phyloP scores from a whole-genome alignment of 1,140 invertebrate genomes.

The Bilobella aurantiaca region DNA sequence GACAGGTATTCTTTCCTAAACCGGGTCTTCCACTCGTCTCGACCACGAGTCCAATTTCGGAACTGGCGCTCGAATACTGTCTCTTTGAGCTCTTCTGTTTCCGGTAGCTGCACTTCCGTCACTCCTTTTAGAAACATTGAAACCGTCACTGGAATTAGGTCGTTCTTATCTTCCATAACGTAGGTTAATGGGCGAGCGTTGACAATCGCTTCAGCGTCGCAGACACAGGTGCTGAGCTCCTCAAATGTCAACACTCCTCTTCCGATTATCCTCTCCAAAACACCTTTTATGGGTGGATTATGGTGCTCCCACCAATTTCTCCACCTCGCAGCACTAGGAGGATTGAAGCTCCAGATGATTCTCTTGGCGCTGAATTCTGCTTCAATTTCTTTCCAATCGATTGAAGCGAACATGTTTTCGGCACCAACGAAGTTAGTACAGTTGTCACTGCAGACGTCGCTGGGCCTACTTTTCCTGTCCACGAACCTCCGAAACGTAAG shows the following conservation, averaged over 20 bases:
- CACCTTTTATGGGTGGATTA: too few species aligned
- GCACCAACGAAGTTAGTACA: constrained; percentile 40
- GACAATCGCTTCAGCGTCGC: constrained; percentile 37
- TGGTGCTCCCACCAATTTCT: constrained; percentile 18
- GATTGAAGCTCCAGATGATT: constrained; percentile 11
- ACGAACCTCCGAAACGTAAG: constrained; percentile 39
- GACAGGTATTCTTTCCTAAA: constrained; percentile 13
- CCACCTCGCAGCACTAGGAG: constrained; percentile 16
- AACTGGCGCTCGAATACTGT: neutral
- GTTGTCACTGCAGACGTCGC: constrained; percentile 37
- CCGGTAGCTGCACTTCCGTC: neutral
- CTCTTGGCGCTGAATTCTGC: neutral
- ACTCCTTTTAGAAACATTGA: constrained; percentile 30
- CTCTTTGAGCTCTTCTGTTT: neutral
- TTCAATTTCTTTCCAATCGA: constrained; percentile 15
- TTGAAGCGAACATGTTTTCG: constrained; percentile 19
- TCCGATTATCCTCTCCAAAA: constrained; percentile 10
- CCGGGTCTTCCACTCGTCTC: neutral
- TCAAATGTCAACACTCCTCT: too few species aligned
- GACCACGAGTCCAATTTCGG: neutral
- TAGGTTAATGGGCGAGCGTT: constrained; percentile 39
- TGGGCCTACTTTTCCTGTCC: constrained; percentile 36
- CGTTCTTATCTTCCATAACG: constrained; percentile 34
- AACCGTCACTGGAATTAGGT: constrained; percentile 33
- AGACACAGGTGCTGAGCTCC: constrained; percentile 10